Evolutionary conservation across 2,797 vertebrate genomes (phyloP).

Genomic region (Falco concolor): DNA sequence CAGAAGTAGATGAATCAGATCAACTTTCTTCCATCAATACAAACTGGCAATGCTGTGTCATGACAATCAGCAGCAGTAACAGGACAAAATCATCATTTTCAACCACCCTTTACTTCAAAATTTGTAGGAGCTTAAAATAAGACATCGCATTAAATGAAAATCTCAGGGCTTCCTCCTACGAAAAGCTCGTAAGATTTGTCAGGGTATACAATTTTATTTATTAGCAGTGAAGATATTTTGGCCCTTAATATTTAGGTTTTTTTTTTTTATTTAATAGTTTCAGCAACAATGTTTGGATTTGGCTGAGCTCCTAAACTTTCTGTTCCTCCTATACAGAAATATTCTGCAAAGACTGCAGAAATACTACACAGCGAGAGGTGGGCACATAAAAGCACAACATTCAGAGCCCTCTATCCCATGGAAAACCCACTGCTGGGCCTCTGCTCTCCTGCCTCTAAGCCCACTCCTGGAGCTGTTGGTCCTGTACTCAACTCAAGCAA

Average conservation of each 20-base stretch:
- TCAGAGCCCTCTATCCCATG: neutral
- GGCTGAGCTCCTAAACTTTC: neutral
- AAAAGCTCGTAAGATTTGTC: neutral
- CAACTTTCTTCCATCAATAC: neutral
- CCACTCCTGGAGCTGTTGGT: neutral
- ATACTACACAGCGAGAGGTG: neutral
- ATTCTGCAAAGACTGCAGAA: neutral
- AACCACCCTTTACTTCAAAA: neutral
- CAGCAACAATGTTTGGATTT: neutral
- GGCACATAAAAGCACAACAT: neutral
- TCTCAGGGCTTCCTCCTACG: neutral
- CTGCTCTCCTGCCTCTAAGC: neutral
- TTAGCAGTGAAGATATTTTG: neutral
- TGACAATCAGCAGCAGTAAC: neutral
- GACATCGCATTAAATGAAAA: neutral
- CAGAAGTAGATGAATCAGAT: neutral
- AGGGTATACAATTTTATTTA: neutral
- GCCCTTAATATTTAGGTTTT: neutral
- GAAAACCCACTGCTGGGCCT: neutral
- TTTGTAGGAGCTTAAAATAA: neutral
- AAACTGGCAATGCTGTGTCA: neutral
- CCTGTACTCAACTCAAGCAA: neutral
- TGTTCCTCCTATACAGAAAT: neutral
- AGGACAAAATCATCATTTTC: neutral
- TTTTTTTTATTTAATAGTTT: neutral